These are phyloP conservation scores for Psilopogon haemacephalus DNA, from an alignment of 2,113 vertebrate species.

Conservation along the genomic window DNA sequence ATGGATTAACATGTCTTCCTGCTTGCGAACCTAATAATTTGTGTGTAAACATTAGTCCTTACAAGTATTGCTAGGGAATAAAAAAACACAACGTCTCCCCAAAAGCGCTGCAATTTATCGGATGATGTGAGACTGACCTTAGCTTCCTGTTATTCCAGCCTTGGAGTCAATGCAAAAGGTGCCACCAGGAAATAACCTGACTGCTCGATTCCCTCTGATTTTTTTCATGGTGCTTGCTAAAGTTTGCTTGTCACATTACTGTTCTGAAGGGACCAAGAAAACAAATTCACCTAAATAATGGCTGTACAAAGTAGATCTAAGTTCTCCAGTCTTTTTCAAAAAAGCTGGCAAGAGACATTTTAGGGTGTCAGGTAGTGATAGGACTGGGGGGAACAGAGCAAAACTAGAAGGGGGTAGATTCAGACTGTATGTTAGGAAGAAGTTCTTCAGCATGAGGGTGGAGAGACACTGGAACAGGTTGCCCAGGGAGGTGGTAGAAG, in stretches of 20 bases:
- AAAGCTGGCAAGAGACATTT: too few relatives aligned
- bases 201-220: neutral
- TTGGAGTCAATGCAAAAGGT: neutral
- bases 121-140: neutral
- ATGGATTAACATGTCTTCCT: neutral
- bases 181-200: neutral
- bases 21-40: neutral
- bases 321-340: too few relatives aligned
- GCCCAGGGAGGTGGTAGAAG: too few relatives aligned
- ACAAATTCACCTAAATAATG: neutral
- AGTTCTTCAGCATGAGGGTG: too few relatives aligned
- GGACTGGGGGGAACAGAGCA: too few relatives aligned
- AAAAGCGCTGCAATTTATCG: neutral
- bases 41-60: conserved; percentile 32
- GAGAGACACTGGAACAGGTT: too few relatives aligned
- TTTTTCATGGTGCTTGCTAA: neutral
- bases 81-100: too few relatives aligned
- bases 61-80: neutral
- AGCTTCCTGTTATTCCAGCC: neutral
- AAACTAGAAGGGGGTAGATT: too few relatives aligned
- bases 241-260: neutral
- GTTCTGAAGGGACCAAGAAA: conserved; percentile 10
- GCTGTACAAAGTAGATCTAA: too few relatives aligned
- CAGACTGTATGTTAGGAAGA: too few relatives aligned
- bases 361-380: too few relatives aligned